A percentile compares a stretch with the other conserved stretches of the same genome.
Evolutionary conservation across 2,888 invertebrate species (phyloP).

Genomic region (Ophioninae sp.): DNA sequence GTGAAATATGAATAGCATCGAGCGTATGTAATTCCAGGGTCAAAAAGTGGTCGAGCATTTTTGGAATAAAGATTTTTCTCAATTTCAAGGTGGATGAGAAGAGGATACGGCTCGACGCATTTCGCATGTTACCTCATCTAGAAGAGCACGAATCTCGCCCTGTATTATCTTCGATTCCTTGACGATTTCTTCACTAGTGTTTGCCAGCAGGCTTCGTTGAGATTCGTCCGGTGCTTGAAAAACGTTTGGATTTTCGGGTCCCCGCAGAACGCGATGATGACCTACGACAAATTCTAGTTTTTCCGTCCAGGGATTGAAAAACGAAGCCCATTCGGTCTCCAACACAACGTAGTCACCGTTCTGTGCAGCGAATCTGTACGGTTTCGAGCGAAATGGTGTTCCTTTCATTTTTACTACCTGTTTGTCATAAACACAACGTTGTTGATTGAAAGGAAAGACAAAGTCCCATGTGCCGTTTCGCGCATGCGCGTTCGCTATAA

Average conservation of each 20-base stretch:
- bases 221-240: conserved; percentile 83
- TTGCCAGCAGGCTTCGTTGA: conserved; percentile 73
- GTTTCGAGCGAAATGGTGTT: conserved; percentile 88
- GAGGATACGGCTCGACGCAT: not conserved
- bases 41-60: too few species aligned
- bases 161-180: conserved; percentile 84
- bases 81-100: not conserved
- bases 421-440: conserved; percentile 51
- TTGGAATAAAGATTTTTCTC: not conserved
- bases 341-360: conserved; percentile 93
- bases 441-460: not conserved
- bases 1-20: too few species aligned
- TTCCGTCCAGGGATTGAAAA: conserved; percentile 96
- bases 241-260: conserved; percentile 89
- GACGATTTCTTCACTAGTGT: conserved; percentile 84
- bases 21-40: too few species aligned
- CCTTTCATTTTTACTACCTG: conserved; percentile 88
- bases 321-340: conserved; percentile 96
- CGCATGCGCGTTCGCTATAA: not conserved
- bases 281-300: conserved; percentile 95
- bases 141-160: conserved; percentile 86
- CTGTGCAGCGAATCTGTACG: conserved; percentile 90
- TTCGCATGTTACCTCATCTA: conserved; percentile 84
- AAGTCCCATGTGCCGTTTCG: conserved; percentile 24
- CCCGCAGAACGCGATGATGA: conserved; percentile 89